phyloP scores from a whole-genome alignment of 2,113 vertebrate genomes.

The Malurus cyaneus region DNA sequence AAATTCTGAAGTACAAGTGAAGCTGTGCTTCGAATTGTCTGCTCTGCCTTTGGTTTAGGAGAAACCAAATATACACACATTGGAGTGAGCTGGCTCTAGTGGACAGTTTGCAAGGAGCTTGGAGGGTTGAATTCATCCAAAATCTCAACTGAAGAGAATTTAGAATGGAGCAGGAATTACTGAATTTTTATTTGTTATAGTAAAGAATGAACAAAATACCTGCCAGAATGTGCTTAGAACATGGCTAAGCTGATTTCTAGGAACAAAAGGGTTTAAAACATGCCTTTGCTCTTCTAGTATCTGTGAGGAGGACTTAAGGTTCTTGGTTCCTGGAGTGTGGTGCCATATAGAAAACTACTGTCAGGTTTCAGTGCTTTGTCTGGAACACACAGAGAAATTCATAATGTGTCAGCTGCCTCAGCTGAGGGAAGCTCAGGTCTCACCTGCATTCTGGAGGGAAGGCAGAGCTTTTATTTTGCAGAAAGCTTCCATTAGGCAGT shows the following conservation, averaged over 20 bases:
- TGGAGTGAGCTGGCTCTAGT: neutral
- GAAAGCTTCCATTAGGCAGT: neutral
- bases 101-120: neutral
- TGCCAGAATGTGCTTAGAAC: neutral
- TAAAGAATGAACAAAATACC: neutral
- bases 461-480: neutral
- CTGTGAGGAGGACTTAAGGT: neutral
- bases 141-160: neutral
- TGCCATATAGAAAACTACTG: neutral
- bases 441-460: neutral
- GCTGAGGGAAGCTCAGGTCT: neutral
- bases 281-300: neutral
- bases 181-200: neutral
- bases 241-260: too few relatives aligned
- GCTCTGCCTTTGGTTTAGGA: neutral
- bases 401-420: neutral
- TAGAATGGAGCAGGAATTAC: neutral
- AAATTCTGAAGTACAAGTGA: neutral
- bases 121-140: neutral
- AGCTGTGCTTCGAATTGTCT: neutral
- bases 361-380: neutral
- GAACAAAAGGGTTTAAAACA: neutral
- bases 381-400: neutral
- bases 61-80: accelerated
- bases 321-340: neutral